Base-by-base conservation (phyloP, 2,113 vertebrate species). In the Vanacampus margaritifer region DNA sequence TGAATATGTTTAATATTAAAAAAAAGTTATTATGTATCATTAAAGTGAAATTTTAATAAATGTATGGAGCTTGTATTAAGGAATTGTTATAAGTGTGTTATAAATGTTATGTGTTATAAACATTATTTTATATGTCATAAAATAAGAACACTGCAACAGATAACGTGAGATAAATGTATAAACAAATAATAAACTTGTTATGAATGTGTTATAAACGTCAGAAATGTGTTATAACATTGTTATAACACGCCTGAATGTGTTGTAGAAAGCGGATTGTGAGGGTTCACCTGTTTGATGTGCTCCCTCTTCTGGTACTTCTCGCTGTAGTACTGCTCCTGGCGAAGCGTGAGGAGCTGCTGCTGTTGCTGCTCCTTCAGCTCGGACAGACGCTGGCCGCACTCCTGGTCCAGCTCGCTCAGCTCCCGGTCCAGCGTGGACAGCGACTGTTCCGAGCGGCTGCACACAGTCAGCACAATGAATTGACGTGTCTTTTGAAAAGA, bases 251-350 rank as follows among this genome's bases (percentile, higher is more conserved):
- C 2, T 32, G 19, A 26, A 46, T 62, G n/a, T 37, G 16, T n/a
- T 60, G 28, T 19, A 19, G 50, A 48, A 48, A 48, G 19, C 19
- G 46, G 21, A 11, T 11, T 10, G 21, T 11, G n/a, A n/a, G 21
- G 21, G n/a, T 8, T 46, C 26, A 98, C 97, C 96, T 96, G 93
- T 75, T 97, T 98, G 82, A 98, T 95, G 81, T 98, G 97, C 62
- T 98, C 96, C 65, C 93, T 88, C 65, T 99, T 99, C 92, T 96
- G 96, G 89, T 98, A 98, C 86, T 98, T 98, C 48, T 99, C 95
- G 41, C 96, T 98, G 81, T 98, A 99, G 86, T 98, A 99, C 78
- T 99, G 97, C 78, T 98, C 96, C 88, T 98, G 97, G 6, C 97
- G 91, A 41, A 99, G 95, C 28, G 94, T 93, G 26, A 99, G 93